Evolutionary conservation across 2,113 vertebrate genomes (phyloP), one percentile per base, ranked within the genome.

Genomic region (Merops nubicus): DNA sequence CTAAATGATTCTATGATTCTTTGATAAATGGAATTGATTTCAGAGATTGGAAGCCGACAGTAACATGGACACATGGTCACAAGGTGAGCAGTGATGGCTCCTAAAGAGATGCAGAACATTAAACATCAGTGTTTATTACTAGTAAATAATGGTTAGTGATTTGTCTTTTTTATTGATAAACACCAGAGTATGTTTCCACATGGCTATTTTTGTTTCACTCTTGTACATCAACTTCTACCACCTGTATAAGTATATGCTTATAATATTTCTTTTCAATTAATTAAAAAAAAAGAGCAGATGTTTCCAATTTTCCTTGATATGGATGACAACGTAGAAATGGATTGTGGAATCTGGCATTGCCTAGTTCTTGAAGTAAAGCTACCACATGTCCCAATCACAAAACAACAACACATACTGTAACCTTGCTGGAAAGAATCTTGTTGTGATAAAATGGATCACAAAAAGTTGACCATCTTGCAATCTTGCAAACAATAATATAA

Each of bases 291-390:
- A 22, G 12, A 57, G 81, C 97, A 98, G 89, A 88, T 96, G 98
- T 95, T 98, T 98, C 85, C 81, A 67, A 94, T 98, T 97, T 97
- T 72, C 33, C 29, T 88, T 63, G 94, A 16, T 87, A 80, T 34
- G 53, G 88, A 92, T 60, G 68, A 97, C 96, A 93, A 90, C 2
- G 5, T 33, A 89, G 82, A 96, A 94, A 92, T 77, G 76, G 76
- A 86, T 89, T 93, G 74, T 96, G 79, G 93, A 96, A 96, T 84
- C 79, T 98, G 91, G 91, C 96, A 73, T 15, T 72, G 89, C 77
- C 62, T 96, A 23, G 3, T 87, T 95, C 89, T 91, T 81, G 60
- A 74, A 92, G 89, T 9, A 51, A 63, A 75, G 91, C 83, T 95
- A 93, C 76, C 93, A 96, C 76, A 74, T 92, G 91, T 96, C 88